These are phyloP conservation scores for Bedellia somnulentella DNA, from an alignment of 2,888 invertebrate species.

Conservation along the genomic window DNA sequence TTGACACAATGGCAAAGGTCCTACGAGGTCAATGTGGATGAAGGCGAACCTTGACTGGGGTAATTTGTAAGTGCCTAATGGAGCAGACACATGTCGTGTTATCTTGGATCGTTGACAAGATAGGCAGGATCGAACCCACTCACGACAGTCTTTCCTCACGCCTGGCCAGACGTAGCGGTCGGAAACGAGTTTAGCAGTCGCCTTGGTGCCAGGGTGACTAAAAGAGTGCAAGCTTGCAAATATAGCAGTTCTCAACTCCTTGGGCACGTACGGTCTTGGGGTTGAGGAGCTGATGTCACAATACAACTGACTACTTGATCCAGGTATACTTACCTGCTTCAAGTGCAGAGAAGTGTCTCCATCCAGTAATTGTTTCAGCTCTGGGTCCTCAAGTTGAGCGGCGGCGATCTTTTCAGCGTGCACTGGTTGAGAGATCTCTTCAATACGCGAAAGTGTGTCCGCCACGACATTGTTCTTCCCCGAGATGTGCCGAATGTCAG, in stretches of 20 bases:
- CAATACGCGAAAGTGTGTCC: constrained; percentile 15
- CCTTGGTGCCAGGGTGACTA: constrained; percentile 2
- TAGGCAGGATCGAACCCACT: constrained; percentile 13
- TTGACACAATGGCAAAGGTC: not conserved
- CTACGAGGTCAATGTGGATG: constrained; percentile 1
- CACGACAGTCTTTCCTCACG: constrained; percentile 14
- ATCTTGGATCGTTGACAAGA: constrained; percentile 18
- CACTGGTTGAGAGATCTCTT: constrained; percentile 7
- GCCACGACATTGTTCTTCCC: constrained; percentile 8
- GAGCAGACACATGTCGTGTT: constrained; percentile 10
- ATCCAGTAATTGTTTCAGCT: not conserved
- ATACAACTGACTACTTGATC: constrained; percentile 12
- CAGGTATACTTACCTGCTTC: not conserved
- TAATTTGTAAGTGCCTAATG: not conserved
- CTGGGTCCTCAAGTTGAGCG: constrained; percentile 4
- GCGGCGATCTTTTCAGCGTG: constrained; percentile 3
- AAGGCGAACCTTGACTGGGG: not conserved
- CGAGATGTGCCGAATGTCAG: constrained; percentile 6
- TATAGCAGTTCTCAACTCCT: not conserved
- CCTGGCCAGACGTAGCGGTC: constrained; percentile 14
- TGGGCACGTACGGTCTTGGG: constrained; percentile 1
- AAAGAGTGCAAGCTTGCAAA: constrained; percentile 1
- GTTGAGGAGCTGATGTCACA: constrained; percentile 7
- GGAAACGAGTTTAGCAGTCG: not conserved
- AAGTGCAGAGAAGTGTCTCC: constrained; percentile 4